A percentile compares a stretch with the other conserved stretches of the same genome.
Evolutionary conservation across 2,888 invertebrate species (phyloP).

Genomic region (Trichogramma evanescens): DNA sequence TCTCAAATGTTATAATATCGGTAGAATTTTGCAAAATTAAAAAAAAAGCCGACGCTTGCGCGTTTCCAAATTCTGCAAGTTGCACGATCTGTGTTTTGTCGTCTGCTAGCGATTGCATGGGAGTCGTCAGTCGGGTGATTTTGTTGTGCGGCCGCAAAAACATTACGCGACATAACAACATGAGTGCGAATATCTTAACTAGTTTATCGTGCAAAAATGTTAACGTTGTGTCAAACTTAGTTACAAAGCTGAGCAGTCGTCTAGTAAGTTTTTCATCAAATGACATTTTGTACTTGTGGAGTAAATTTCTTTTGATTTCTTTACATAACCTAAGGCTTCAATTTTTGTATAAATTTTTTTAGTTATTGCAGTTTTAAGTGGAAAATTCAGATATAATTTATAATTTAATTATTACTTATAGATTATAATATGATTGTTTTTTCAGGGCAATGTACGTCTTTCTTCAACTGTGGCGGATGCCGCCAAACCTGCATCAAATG

Average conservation of each 20-base stretch:
- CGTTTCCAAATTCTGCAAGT: too few species aligned
- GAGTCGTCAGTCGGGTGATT: too few species aligned
- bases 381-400: not conserved
- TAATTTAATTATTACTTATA: not conserved
- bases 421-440: not conserved
- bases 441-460: slow-evolving; percentile 11
- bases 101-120: too few species aligned
- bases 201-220: slow-evolving; percentile 3
- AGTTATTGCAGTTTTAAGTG: not conserved
- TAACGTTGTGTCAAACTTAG: slow-evolving; percentile 1
- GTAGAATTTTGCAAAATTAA: too few species aligned
- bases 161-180: too few species aligned
- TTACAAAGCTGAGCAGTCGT: not conserved
- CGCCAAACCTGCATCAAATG: not conserved
- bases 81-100: too few species aligned
- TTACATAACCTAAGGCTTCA: slow-evolving; percentile 2
- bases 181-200: too few species aligned
- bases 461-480: slow-evolving; percentile 12
- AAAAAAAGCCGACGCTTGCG: too few species aligned
- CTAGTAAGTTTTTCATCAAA: slow-evolving; percentile 6
- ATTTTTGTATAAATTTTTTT: not conserved
- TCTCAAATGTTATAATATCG: too few species aligned
- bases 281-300: not conserved
- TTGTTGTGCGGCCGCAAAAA: too few species aligned
- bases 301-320: not conserved